Evolutionary conservation across 2,113 vertebrate genomes (phyloP), one percentile per base, ranked within the genome.

Genomic region (Saguinus imperator): DNA sequence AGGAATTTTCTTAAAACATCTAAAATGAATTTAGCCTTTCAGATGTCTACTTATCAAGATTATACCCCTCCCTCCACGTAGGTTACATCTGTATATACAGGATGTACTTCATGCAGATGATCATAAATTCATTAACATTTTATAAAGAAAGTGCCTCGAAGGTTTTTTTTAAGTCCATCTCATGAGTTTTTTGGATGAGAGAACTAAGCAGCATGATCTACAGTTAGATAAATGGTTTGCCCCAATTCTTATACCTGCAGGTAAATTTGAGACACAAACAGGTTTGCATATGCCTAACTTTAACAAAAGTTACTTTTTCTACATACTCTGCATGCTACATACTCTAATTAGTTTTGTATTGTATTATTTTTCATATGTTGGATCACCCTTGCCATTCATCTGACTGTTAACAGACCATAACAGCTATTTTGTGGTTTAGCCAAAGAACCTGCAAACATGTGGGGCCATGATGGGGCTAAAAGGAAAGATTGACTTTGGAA

Each of bases 1-100:
- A 91, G 57, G 23, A 87, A 88, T 87, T 96, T 82, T 91, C 68
- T 82, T 94, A n/a, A 50, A 84, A 40, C 68, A 76, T 66, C 25
- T 94, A 77, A n/a, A 77, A 58, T 88, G 35, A 91, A 58, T 94
- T 87, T 52, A 79, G 21, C 48, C 64, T 85, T 89, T 23, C n/a
- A 85, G 58, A 23, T 83, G 77, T 35, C 27, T 70, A 3, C n/a
- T 35, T 70, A 43, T 48, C 70, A 82, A 17, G 73, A 57, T 21
- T 85, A 12, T 25, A 17, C 17, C 52, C 50, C 1, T 18, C 27
- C 50, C 37, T 7, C 45, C 70, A 43, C 45, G 21, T 89, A 84
- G 61, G 37, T 52, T 79, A 43, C 6, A 72, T 37, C 32, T 89
- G 11, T 79, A 25, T 8, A 16, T 48, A 75, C 14, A 72, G 61